A percentile compares a stretch with the other conserved stretches of the same genome.
Evolutionary conservation across 2,888 invertebrate species (phyloP).

Genomic region (Cryptocheilus praepositus): DNA sequence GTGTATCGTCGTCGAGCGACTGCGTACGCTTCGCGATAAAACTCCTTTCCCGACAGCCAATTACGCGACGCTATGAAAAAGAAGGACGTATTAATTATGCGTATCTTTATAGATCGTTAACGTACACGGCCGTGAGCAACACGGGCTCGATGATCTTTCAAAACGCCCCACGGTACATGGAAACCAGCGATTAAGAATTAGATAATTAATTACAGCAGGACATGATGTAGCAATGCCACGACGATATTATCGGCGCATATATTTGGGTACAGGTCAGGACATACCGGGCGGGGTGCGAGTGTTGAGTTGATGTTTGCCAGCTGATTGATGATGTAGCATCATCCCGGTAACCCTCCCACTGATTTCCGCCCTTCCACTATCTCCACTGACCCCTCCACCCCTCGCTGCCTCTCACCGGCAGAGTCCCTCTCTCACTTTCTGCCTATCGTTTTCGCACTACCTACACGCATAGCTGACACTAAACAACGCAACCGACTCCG

Average conservation of each 20-base stretch:
- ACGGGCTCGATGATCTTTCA: conserved; percentile 1
- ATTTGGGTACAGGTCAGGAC: conserved; percentile 60
- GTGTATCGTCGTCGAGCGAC: too few species aligned
- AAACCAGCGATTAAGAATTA: conserved; percentile 55
- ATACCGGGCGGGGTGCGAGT: conserved; percentile 59
- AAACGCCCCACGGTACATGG: conserved; percentile 23
- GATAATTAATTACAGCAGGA: conserved; percentile 64
- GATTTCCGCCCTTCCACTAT: conserved; percentile 54
- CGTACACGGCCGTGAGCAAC: too few species aligned
- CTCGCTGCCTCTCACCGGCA: neutral
- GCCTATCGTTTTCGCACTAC: conserved; percentile 26
- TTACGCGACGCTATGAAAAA: too few species aligned
- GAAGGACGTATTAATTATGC: too few species aligned
- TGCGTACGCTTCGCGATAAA: too few species aligned
- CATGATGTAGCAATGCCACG: conserved; percentile 64
- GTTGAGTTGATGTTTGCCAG: conserved; percentile 74
- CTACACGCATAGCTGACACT: conserved; percentile 13
- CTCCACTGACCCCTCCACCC: conserved; percentile 35
- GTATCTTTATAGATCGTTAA: too few species aligned
- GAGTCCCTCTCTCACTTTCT: conserved; percentile 33
- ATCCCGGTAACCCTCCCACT: conserved; percentile 61
- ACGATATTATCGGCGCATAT: conserved; percentile 64
- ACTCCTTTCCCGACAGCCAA: too few species aligned
- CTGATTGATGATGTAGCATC: conserved; percentile 74
- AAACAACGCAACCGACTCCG: conserved; percentile 37